These are phyloP conservation scores for Sparus aurata DNA, from an alignment of 2,797 vertebrate genomes.

Conservation along the genomic window DNA sequence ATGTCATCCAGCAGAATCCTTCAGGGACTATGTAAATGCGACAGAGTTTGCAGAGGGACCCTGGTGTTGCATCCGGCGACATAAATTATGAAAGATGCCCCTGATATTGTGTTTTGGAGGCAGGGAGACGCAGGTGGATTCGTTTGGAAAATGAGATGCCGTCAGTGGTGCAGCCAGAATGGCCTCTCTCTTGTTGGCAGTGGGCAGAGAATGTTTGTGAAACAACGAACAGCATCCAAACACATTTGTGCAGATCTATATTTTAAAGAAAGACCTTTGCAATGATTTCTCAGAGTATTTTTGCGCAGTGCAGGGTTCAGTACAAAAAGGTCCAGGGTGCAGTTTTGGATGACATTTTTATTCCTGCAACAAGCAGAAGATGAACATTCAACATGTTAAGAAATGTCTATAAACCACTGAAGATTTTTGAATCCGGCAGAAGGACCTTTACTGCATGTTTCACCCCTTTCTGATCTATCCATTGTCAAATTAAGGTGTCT, in stretches of 20 bases:
- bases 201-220: neutral
- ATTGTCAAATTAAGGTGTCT: no score
- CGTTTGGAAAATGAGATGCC: slow-evolving; percentile 15
- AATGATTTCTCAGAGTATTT: slow-evolving; percentile 20
- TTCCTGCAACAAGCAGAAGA: neutral
- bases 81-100: slow-evolving; percentile 62
- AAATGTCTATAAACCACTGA: no score
- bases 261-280: slow-evolving; percentile 24
- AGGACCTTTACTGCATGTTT: no score
- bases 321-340: neutral
- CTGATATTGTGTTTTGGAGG: slow-evolving; percentile 49
- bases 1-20: slow-evolving; percentile 24
- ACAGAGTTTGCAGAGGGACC: slow-evolving; percentile 30
- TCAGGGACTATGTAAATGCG: slow-evolving; percentile 50
- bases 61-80: slow-evolving; percentile 1
- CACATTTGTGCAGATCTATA: slow-evolving; percentile 40
- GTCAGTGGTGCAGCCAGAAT: slow-evolving; percentile 23
- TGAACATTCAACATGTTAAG: neutral
- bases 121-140: slow-evolving; percentile 32
- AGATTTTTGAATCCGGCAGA: no score
- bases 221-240: slow-evolving; percentile 17
- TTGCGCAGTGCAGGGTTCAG: neutral
- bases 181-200: slow-evolving; percentile 4
- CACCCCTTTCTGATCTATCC: no score
- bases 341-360: slow-evolving; percentile 9